Base-by-base conservation (phyloP, 2,797 vertebrate genomes). In the Uromys caudimaculatus region DNA sequence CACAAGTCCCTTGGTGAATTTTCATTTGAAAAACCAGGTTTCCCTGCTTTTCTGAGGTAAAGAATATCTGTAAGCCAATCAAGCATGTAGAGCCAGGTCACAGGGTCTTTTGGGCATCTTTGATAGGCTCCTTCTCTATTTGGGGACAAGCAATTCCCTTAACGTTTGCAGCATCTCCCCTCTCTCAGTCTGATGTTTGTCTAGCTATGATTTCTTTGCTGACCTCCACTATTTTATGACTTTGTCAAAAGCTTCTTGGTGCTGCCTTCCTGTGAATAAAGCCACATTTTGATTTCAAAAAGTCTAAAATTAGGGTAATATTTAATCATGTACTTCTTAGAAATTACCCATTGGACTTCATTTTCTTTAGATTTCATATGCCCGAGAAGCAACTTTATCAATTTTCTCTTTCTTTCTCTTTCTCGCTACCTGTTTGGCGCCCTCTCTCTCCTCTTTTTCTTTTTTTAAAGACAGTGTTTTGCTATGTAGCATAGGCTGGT, bases 241-340 rank as follows among this genome's bases (percentile, higher is more conserved):
- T 6, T 58, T 78, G 8, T 52, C 44, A 60, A 76, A 83, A 38
- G 67, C 23, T 94, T 95, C 87, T 76, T 64, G 84, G 23, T 38
- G 10, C 47, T 71, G 29, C 8, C 67, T 50, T 14, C 5, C 17
- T 83, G 6, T 85, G 17, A 94, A 38, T 95, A 89, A 96, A 82
- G 60, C 90, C 87, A 86, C 60, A 62, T 82, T 92, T 96, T 93
- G 38, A 84, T 41, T 7, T 89, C 94, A 78, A 75, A 93, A 81
- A 3, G 14, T 90, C 79, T 60, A 50, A 94, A 96, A 95, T 94
- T 89, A 86, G 38, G 1, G 54, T 79, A 73, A 71, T 27, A 71
- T 38, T 54, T 44, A 76, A 64, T 78, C 47, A 78, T 23, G 56
- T 56, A 7, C 44, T 95, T 93, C 14, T 77, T 87, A 32, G 0